A percentile compares a stretch with the other conserved stretches of the same genome.
Conservation (phyloP, 2,113 vertebrate genomes). For the Platysteira castanea region DNA sequence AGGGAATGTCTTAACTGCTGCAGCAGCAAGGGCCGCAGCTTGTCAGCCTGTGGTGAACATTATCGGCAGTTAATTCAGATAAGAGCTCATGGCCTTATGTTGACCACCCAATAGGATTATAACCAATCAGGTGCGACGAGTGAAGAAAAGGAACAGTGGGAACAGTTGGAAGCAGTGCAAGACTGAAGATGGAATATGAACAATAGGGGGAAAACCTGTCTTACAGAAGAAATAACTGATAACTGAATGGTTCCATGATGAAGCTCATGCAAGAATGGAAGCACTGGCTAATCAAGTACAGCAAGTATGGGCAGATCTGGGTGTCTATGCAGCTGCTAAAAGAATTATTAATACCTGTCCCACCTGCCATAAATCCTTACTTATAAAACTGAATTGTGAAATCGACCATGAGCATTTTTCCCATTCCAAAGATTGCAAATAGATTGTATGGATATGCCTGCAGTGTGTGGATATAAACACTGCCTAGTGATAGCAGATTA, state of each 20-base stretch:
- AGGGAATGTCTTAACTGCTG: not conserved
- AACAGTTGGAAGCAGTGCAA: not conserved
- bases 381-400: not conserved
- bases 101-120: not conserved
- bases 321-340: not conserved
- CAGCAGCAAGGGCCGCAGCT: fast-evolving
- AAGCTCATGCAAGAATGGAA: not conserved
- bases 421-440: not conserved
- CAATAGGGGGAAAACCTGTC: not conserved
- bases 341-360: not conserved
- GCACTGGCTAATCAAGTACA: not conserved
- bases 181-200: not conserved
- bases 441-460: not conserved
- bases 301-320: not conserved
- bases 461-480: not conserved
- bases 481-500: not conserved
- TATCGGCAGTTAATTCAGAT: not conserved
- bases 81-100: not conserved
- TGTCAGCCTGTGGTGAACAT: fast-evolving
- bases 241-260: not conserved
- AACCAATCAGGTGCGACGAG: not conserved
- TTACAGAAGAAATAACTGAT: not conserved
- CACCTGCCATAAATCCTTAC: not conserved
- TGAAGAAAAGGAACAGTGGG: not conserved
- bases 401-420: not conserved